Conservation (phyloP, 1,140 invertebrate species). For the Brachystomella parvula region DNA sequence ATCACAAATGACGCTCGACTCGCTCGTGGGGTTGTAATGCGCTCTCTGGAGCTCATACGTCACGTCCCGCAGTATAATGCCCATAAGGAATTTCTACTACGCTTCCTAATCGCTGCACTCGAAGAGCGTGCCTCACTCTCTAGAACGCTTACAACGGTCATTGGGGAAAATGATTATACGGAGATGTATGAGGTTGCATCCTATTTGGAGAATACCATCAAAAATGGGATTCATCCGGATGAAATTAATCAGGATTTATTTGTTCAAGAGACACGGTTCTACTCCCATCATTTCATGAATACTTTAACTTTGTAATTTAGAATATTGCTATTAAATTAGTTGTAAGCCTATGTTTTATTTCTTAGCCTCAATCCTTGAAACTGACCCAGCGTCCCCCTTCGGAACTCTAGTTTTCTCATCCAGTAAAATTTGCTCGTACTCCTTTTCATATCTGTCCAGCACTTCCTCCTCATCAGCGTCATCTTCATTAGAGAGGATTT, state of each 20-base stretch:
- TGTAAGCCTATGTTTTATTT: too few relatives aligned
- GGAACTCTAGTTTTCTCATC: too few relatives aligned
- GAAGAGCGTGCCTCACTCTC: not conserved
- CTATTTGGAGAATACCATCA: not conserved
- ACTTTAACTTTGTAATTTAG: slow-evolving; percentile 4
- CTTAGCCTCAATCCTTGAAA: too few relatives aligned
- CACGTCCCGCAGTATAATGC: slow-evolving; percentile 13
- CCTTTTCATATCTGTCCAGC: slow-evolving; percentile 1
- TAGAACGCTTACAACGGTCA: not conserved
- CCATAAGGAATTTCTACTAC: not conserved
- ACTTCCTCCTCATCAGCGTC: not conserved
- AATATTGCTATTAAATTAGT: too few relatives aligned
- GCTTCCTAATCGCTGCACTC: slow-evolving; percentile 6
- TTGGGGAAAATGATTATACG: slow-evolving; percentile 9
- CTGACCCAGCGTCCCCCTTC: too few relatives aligned
- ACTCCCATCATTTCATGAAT: slow-evolving; percentile 14
- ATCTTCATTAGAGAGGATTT: too few relatives aligned
- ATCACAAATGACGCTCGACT: slow-evolving; percentile 10
- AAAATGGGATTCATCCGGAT: slow-evolving; percentile 11
- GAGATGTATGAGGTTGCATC: slow-evolving; percentile 7
- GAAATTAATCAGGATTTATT: slow-evolving; percentile 9
- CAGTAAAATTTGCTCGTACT: not conserved
- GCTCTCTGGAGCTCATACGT: slow-evolving; percentile 5
- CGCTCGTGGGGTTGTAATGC: slow-evolving; percentile 1
- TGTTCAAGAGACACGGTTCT: slow-evolving; percentile 11